Evolutionary conservation across 2,888 invertebrate genomes (phyloP), one percentile per base, ranked within the genome.

Genomic region (Pyrgus malvae): DNA sequence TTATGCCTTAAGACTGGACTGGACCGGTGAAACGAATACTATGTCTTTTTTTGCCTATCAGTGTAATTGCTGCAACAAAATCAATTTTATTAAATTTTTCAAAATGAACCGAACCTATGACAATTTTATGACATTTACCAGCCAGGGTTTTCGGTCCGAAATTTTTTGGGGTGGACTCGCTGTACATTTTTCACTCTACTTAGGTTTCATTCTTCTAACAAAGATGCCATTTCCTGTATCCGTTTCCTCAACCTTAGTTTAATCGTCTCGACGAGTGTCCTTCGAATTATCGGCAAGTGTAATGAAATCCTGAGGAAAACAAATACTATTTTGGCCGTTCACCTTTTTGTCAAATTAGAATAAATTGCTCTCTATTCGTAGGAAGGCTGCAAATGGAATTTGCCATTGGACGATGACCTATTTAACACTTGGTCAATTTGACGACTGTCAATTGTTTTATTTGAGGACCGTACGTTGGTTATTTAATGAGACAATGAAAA

Each of bases 341-440:
- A 50, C 41, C 41, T 25, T 42, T 50, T 35, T 51, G 21, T 23
- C n/a, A n/a, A 45, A 37, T 9, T 19, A 38, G 27, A 29, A 35
- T n/a, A n/a, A 37, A 51, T 51, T 51, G 29, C 12, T 37, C n/a
- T 17, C 7, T 16, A 23, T 27, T 37, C 16, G n/a, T 17, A 23
- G 19, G 29, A 23, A 40, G 45, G 31, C 38, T 31, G 31, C 45
- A 27, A 38, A 38, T 31, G 45, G 53, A 53, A 53, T 53, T 45
- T 53, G 31, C 53, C 53, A 53, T 38, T 53, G 53, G 53, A 31
- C 45, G 37, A 31, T 51, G 35, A 31, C 29, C 45, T 31, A 40
- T 53, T 53, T 46, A 40, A 11, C 31, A 46, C 14, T 29, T 29
- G 17, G 38, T 29, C 45, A 31, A 53, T 46, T 45, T 53, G 41